phyloP scores from a whole-genome alignment of 1,140 invertebrate species.

The Latrodectus geometricus region DNA sequence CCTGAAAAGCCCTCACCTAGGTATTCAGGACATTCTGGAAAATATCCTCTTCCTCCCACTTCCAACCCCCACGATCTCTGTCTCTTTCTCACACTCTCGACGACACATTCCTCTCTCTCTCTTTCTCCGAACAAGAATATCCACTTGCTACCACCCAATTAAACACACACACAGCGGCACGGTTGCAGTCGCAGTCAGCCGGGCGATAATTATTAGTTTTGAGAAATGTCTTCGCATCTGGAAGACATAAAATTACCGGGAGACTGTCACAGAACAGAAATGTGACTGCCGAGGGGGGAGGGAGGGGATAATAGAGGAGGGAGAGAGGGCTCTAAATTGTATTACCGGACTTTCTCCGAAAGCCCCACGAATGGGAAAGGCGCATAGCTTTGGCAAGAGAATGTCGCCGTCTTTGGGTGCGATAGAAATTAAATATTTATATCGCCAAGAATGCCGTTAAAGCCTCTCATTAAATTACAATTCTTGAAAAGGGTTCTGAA shows the following conservation, averaged over 20 bases:
- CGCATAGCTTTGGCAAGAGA: constrained; percentile 24
- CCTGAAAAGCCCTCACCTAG: constrained; percentile 14
- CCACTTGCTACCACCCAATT: constrained; percentile 58
- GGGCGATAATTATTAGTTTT: constrained; percentile 58
- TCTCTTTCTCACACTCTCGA: not conserved
- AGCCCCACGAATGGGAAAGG: not conserved
- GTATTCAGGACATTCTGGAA: not conserved
- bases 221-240: constrained; percentile 54
- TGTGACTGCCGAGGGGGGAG: not conserved
- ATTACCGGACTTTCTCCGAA: constrained; percentile 46
- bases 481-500: not conserved
- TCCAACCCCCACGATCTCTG: not conserved
- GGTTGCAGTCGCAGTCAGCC: not conserved
- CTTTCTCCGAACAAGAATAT: constrained; percentile 44
- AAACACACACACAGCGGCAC: constrained; percentile 17
- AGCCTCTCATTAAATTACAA: constrained; percentile 59
- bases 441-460: constrained; percentile 51
- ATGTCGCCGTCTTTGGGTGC: constrained; percentile 10
- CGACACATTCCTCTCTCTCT: not conserved
- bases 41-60: too few relatives aligned
- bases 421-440: constrained; percentile 59
- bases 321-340: constrained; percentile 20
- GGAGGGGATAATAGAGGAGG: not conserved
- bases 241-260: constrained; percentile 56
- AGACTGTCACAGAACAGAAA: constrained; percentile 29